Evolutionary conservation across 2,888 invertebrate genomes (phyloP), one percentile per base, ranked within the genome.

Genomic region (Caenorhabditis sinica): DNA sequence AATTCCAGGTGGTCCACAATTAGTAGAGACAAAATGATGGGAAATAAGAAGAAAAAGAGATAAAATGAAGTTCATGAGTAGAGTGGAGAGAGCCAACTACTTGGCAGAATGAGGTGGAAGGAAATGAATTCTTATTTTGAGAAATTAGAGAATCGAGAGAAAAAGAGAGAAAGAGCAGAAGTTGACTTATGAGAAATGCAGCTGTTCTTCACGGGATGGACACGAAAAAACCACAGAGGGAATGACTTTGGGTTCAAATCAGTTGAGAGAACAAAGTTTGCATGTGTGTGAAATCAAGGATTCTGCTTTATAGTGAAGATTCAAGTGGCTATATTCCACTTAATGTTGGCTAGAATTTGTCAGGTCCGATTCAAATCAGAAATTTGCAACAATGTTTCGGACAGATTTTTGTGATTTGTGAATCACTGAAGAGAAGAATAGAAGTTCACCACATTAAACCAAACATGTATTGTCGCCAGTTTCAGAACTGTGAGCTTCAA

Each of bases 161-260:
- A 56, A 33, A 49, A 56, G 65, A 65, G 65, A 43, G 43, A 45
- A 43, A 30, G 45, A 45, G 25, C 43, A 17, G 25, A 23, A 43
- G n/a, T 23, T 43, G 43, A 40, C 40, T 40, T 40, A 40, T 40
- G 40, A 40, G 40, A n/a, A 71, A 43, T 60, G 72, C 60, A 61
- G 61, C 61, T 61, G 72, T 61, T 61, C 61, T 60, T 73, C 72
- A 73, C 49, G 56, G n/a, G 60, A 73, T 56, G 69, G 56, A 51
- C 68, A 49, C n/a, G 28, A 68, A 56, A 66, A 66, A 49, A 66
- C 49, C 49, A 45, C 43, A 63, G 40, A 0, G n/a, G 45, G 25
- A 53, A 53, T 23, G 23, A 53, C 13, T 56, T 28, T 56, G 6
- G 56, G 28, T 23, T 23, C 23, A 9, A 23, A 23, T n/a, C 9